Conservation (phyloP, 2,888 invertebrate genomes). For the Carpatolechia fugitivella region DNA sequence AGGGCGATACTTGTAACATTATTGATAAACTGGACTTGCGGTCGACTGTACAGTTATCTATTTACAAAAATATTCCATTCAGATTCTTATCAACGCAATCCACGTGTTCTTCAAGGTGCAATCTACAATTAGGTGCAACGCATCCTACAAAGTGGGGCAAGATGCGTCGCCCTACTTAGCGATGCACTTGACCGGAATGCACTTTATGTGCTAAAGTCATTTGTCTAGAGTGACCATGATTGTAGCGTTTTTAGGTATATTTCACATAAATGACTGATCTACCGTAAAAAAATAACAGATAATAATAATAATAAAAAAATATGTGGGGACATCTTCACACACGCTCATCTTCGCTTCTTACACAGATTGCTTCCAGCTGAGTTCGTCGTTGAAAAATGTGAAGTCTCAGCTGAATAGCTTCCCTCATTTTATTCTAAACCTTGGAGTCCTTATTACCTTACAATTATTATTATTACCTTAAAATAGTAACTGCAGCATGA, state of each 20-base stretch:
- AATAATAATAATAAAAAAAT: too few relatives aligned
- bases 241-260: neutral
- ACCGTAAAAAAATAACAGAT: neutral
- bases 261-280: neutral
- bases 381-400: neutral
- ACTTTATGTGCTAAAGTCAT: slow-evolving; percentile 31
- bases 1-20: too few relatives aligned
- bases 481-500: too few relatives aligned
- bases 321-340: too few relatives aligned
- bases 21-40: neutral
- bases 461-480: too few relatives aligned
- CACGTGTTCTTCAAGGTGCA: slow-evolving; percentile 16
- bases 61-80: neutral
- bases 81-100: neutral
- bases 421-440: too few relatives aligned
- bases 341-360: too few relatives aligned
- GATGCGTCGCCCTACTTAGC: slow-evolving; percentile 46
- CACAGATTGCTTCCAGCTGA: neutral
- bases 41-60: neutral
- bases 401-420: too few relatives aligned
- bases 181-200: slow-evolving; percentile 64
- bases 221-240: slow-evolving; percentile 25
- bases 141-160: slow-evolving; percentile 41
- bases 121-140: slow-evolving; percentile 21
- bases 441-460: too few relatives aligned